These are phyloP conservation scores for Melanotaenia parkinsoni DNA, from an alignment of 2,797 vertebrate genomes.

Conservation along the genomic window DNA sequence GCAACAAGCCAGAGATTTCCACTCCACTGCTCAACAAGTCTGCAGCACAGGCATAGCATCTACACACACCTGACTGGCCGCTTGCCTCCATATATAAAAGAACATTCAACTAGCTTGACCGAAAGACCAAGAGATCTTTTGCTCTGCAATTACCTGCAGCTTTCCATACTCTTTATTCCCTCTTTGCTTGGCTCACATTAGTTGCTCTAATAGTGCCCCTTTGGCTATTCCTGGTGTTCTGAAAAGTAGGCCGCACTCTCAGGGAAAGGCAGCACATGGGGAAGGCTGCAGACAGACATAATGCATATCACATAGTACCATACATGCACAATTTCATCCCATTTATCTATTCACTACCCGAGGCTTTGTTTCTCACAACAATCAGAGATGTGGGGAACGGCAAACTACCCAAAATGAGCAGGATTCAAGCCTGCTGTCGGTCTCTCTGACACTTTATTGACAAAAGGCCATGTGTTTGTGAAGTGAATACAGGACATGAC, in stretches of 20 bases:
- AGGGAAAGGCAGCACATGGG: slow-evolving; percentile 77
- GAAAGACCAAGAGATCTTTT: slow-evolving; percentile 63
- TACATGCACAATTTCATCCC: slow-evolving; percentile 38
- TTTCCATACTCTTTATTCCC: slow-evolving; percentile 79
- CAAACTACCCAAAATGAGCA: slow-evolving; percentile 15
- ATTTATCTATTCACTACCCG: slow-evolving; percentile 1
- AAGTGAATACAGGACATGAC: slow-evolving; percentile 30
- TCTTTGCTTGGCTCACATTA: slow-evolving; percentile 81
- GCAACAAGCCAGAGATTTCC: slow-evolving; percentile 16
- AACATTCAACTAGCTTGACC: slow-evolving; percentile 22
- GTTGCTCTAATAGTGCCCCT: slow-evolving; percentile 74
- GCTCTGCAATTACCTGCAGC: slow-evolving; percentile 71
- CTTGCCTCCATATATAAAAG: slow-evolving; percentile 18
- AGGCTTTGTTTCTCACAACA: slow-evolving; percentile 16
- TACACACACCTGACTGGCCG: slow-evolving; percentile 13
- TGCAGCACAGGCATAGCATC: not conserved
- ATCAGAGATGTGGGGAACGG: slow-evolving; percentile 4
- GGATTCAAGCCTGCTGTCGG: slow-evolving; percentile 25
- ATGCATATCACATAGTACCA: slow-evolving; percentile 55
- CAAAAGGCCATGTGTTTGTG: slow-evolving; percentile 36
- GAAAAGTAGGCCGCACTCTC: slow-evolving; percentile 82
- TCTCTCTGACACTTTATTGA: slow-evolving; percentile 52
- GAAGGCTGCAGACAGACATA: slow-evolving; percentile 58
- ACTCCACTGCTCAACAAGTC: slow-evolving; percentile 9
- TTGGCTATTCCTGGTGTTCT: slow-evolving; percentile 82